Base-by-base conservation (phyloP, 2,113 vertebrate species). In the Podarcis cretensis region DNA sequence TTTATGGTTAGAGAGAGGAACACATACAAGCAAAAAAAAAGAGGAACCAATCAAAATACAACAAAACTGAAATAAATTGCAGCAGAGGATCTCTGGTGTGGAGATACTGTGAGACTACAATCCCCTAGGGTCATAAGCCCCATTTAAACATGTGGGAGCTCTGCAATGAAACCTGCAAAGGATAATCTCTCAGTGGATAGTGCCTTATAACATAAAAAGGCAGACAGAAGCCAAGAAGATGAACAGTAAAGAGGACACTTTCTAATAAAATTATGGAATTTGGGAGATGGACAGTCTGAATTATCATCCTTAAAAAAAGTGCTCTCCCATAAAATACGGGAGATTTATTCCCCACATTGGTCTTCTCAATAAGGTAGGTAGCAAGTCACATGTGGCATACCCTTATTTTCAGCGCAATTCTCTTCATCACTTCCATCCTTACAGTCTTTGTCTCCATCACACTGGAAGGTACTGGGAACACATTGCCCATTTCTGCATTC, bases 391-490 rank as follows among this genome's bases (percentile, higher is more conserved):
- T 12, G 2, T 12, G 0, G 12, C 21, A 74, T 78, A 90, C 76
- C 89, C 95, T 97, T 94, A 96, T 96, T 90, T 95, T 95, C 89
- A 87, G 71, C 88, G 91, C 98, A 99, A 92, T 97, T 97, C 89
- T 98, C 97, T 90, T 99, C 99, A 27, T 99, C 99, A 4, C 98
- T 99, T 68, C 98, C 98, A 14, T 99, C 98, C 89, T 97, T 98
- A 89, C 99, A 99, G 96, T 99, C 99, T 68, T 98, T 97, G 0
- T 99, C 98, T 3, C 98, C 98, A 12, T 99, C 98, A 69, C 99
- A 99, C 27, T 94, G 97, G 94, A 99, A 99, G 0, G 97, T 95
- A 5, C 98, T 97, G 6, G 98, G 98, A 82, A 99, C 96, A 32
- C 99, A 99, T 93, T 98, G 98, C 4, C 98, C 98, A 48, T 97